phyloP scores from a whole-genome alignment of 2,113 vertebrate genomes.

The Progne subis region DNA sequence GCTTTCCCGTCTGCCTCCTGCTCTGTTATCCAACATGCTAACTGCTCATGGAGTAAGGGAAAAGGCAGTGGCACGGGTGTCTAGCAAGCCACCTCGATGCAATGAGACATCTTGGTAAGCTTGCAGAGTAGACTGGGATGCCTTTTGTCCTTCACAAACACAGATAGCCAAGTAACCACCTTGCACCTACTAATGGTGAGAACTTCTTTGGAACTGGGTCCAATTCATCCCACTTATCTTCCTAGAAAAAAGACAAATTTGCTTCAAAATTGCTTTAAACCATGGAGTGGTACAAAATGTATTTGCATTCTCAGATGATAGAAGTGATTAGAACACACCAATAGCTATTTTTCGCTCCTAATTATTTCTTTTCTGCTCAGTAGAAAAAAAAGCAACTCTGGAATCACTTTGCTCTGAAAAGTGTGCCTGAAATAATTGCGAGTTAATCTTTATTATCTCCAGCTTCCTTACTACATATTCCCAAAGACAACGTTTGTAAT shows the following conservation, averaged over 20 bases:
- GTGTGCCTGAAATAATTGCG: neutral
- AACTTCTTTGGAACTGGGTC: neutral
- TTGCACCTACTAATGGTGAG: neutral
- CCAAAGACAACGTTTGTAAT: neutral
- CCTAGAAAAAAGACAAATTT: neutral
- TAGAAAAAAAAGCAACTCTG: neutral
- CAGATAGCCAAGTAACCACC: neutral
- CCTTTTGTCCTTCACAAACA: neutral
- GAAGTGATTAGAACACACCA: neutral
- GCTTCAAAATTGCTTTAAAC: neutral
- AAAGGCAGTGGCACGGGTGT: neutral
- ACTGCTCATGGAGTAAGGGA: neutral
- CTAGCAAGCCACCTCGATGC: neutral
- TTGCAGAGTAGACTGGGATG: neutral
- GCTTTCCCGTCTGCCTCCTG: neutral
- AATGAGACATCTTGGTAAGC: neutral
- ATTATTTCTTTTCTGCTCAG: slow-evolving; percentile 32
- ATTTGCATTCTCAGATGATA: neutral
- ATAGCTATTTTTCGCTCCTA: slow-evolving; percentile 17
- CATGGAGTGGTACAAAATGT: neutral
- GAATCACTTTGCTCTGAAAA: neutral
- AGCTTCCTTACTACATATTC: neutral
- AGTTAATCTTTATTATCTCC: slow-evolving; percentile 5
- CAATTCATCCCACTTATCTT: neutral
- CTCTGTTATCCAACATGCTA: neutral